A percentile compares a stretch with the other conserved stretches of the same genome.
Conservation (phyloP, 2,113 vertebrate species). For the Chionomys nivalis region DNA sequence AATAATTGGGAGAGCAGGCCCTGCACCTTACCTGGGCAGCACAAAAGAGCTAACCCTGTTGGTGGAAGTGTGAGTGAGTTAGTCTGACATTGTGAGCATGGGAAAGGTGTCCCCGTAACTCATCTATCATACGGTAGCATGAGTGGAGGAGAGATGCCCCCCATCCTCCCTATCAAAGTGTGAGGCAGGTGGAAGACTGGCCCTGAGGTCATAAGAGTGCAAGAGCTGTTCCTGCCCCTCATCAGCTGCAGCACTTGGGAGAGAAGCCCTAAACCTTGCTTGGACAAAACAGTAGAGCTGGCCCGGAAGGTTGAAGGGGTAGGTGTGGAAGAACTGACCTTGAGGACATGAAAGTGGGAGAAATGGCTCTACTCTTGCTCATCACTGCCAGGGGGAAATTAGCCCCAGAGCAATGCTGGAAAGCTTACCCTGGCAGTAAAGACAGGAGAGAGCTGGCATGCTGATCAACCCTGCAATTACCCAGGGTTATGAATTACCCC, state of each 20-base stretch:
- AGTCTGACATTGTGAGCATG: background rate
- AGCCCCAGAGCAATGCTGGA: background rate
- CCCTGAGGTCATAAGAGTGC: background rate
- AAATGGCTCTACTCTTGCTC: background rate
- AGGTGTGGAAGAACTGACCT: background rate
- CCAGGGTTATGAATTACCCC: background rate
- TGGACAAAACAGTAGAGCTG: background rate
- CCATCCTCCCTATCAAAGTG: background rate
- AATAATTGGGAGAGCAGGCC: background rate
- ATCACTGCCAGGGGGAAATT: background rate
- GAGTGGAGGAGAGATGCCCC: background rate
- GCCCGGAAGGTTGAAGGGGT: background rate
- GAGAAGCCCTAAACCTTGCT: background rate
- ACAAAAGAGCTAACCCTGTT: background rate
- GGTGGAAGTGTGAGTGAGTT: background rate
- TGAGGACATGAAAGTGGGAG: background rate
- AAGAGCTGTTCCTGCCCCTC: background rate
- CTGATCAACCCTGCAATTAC: background rate
- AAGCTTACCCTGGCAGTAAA: background rate
- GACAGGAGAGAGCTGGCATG: background rate
- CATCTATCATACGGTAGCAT: background rate
- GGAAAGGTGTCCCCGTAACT: background rate
- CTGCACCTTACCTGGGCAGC: background rate
- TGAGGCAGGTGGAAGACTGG: background rate
- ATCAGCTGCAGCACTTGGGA: background rate